A percentile compares a stretch with the other conserved stretches of the same genome.
These are phyloP conservation scores for Lophotriccus pileatus DNA, from an alignment of 2,797 vertebrate species.

Conservation along the genomic window DNA sequence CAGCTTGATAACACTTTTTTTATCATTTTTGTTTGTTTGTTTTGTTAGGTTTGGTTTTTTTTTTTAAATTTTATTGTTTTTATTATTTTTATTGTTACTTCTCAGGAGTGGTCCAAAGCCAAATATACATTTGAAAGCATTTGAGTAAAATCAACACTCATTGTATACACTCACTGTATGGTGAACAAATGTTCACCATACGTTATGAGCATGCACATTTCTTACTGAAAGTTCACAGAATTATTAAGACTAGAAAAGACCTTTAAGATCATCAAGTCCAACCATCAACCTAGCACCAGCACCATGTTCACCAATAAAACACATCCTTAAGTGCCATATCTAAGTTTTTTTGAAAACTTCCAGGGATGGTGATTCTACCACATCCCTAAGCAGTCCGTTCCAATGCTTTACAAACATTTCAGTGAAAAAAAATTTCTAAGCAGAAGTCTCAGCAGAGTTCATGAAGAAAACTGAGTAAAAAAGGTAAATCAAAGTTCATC, in stretches of 20 bases:
- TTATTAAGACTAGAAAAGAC: neutral
- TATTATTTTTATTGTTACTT: neutral
- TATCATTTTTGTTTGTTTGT: no score
- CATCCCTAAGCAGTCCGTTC: neutral
- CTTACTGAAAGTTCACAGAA: neutral
- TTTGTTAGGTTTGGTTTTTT: no score
- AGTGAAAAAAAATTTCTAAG: neutral
- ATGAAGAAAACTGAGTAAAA: neutral
- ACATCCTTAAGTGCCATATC: neutral
- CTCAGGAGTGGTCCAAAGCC: neutral
- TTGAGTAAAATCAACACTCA: neutral
- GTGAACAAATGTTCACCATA: neutral
- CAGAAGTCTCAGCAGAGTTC: neutral
- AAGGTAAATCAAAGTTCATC: neutral
- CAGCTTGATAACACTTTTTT: no score
- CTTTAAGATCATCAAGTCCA: neutral
- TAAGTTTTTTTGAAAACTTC: neutral
- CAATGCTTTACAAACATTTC: neutral
- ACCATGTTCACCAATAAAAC: accelerated
- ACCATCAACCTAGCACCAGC: neutral
- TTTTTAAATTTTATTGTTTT: no score
- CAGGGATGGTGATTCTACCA: neutral
- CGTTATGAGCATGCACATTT: neutral
- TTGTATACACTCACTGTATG: no score
- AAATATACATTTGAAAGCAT: neutral